Base-by-base conservation (phyloP, 2,797 vertebrate species). In the Nyctalus aviator region DNA sequence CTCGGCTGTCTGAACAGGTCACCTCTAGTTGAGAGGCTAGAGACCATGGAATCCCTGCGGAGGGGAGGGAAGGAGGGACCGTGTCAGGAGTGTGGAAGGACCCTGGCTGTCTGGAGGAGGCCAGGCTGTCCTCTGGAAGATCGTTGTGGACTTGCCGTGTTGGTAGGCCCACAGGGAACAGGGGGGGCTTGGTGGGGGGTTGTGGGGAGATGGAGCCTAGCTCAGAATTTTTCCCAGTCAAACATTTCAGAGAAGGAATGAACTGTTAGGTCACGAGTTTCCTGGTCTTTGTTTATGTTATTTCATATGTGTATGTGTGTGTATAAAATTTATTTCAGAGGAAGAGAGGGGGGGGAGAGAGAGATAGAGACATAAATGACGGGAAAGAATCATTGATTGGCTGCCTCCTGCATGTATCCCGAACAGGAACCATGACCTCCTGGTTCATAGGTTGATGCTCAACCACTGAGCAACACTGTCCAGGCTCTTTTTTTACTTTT, bases 191-290 rank as follows among this genome's bases (percentile, higher is more conserved):
- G 8, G n/a, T 75, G 73, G 50, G 41, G 41, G 41, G 46, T 86
- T 41, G 84, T 25, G 46, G 11, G 5, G 91, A 72, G 37, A 20
- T 18, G 50, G 30, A 62, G 18, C 37, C 57, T 14, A 35, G 69
- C 48, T 73, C 55, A 66, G 82, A 87, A 71, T 77, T 88, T 85
- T 69, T 78, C 21, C 32, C 15, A 32, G 32, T 91, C 90, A 73
- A 0, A 44, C 76, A 30, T 91, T 81, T 44, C 27, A 46, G 20
- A 68, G 87, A 81, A 88, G 41, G 53, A 71, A 8, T 50, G 32
- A 66, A 50, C 14, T n/a, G 27, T 27, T 21, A 23, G 78, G 66
- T 48, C 5, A 15, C n/a, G 62, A 21, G 64, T 59, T 71, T 59
- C 32, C 37, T 11, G 12, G 50, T 55, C 69, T 21, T 41, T 57